These are phyloP conservation scores for Tetropium fuscum DNA, from an alignment of 2,888 invertebrate genomes.

Conservation along the genomic window DNA sequence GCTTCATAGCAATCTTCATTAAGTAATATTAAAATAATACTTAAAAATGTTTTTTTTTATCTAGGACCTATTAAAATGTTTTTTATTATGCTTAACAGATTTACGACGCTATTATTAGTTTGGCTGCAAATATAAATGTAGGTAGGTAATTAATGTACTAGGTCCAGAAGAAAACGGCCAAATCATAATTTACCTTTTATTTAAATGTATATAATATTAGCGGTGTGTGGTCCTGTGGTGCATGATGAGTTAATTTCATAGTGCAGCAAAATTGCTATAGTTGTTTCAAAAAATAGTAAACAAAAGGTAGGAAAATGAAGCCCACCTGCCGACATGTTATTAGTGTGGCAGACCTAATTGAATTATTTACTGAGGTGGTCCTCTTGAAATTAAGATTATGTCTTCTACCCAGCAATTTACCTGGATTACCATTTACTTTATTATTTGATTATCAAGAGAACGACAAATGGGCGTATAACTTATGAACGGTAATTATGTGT, in stretches of 20 bases:
- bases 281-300: constrained; percentile 51
- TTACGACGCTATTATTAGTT: too few relatives aligned
- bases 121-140: too few relatives aligned
- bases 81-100: too few relatives aligned
- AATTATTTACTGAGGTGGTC: constrained; percentile 50
- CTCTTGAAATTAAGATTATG: constrained; percentile 29
- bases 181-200: not conserved
- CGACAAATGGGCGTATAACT: constrained; percentile 24
- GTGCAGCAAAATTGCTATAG: constrained; percentile 51
- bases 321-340: constrained; percentile 51
- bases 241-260: constrained; percentile 54
- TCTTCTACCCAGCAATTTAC: constrained; percentile 32
- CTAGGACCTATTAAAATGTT: too few relatives aligned
- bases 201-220: constrained; percentile 13
- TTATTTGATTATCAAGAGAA: constrained; percentile 21
- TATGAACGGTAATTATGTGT: constrained; percentile 22
- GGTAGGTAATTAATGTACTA: not conserved
- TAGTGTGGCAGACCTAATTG: constrained; percentile 48
- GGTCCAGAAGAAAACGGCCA: not conserved
- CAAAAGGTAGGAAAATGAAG: constrained; percentile 40
- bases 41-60: too few relatives aligned
- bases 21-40: too few relatives aligned
- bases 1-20: too few relatives aligned
- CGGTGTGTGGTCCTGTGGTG: constrained; percentile 44
- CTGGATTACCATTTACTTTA: constrained; percentile 28